Conservation (phyloP, 2,888 invertebrate genomes). For the Limulus polyphemus region DNA sequence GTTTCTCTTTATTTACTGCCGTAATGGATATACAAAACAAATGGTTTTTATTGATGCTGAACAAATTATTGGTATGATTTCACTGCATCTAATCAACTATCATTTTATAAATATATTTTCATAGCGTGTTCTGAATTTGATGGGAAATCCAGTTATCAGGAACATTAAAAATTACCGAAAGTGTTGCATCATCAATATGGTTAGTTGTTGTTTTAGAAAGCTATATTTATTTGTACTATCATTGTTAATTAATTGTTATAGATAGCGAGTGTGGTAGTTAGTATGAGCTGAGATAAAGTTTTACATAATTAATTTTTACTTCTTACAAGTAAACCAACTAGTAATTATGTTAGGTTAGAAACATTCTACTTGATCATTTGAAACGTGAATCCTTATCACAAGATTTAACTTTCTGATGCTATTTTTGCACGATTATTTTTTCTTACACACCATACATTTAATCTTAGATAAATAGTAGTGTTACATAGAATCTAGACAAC, state of each 20-base stretch:
- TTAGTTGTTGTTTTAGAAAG: conserved; percentile 35
- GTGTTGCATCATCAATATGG: conserved; percentile 57
- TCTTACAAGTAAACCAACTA: too few relatives aligned
- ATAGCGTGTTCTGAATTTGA: conserved; percentile 60
- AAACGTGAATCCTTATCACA: too few relatives aligned
- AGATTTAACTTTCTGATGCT: too few relatives aligned
- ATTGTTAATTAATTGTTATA: background rate
- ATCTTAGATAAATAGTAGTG: too few relatives aligned
- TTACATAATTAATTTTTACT: too few relatives aligned
- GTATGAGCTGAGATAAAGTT: background rate
- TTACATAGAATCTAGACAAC: too few relatives aligned
- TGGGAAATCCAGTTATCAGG: conserved; percentile 76
- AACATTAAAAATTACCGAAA: conserved; percentile 72
- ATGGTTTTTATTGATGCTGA: background rate
- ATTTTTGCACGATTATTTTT: too few relatives aligned
- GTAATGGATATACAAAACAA: background rate
- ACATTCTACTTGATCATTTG: too few relatives aligned
- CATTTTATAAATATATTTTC: conserved; percentile 19
- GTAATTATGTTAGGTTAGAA: too few relatives aligned
- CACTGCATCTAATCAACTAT: background rate
- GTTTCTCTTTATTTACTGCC: too few relatives aligned
- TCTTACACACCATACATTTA: too few relatives aligned
- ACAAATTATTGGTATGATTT: too few relatives aligned
- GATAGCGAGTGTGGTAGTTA: background rate
- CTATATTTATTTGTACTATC: background rate